Percentiles rank a stretch among this genome's conserved stretches.
Conservation (phyloP, 2,888 invertebrate species). For the Ophion slaviceki region DNA sequence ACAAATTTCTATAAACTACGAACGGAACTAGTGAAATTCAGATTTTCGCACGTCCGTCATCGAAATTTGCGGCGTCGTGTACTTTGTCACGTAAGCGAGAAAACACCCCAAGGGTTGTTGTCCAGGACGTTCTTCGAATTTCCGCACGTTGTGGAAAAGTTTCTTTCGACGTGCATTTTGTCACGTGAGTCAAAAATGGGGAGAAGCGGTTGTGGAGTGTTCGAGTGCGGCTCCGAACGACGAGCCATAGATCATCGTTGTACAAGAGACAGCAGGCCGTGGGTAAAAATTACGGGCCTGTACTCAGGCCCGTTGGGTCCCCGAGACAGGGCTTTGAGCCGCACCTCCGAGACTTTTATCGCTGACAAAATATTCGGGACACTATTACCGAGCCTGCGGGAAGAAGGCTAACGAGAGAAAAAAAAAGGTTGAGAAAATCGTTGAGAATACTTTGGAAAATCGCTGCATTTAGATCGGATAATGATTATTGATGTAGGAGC, state of each 20-base stretch:
- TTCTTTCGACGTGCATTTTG: not conserved
- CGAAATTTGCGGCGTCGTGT: not conserved
- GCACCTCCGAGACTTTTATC: not conserved
- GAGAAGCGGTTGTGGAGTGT: not conserved
- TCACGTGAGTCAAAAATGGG: not conserved
- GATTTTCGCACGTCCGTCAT: too few relatives aligned
- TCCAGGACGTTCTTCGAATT: not conserved
- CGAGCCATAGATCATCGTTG: not conserved
- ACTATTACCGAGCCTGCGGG: not conserved
- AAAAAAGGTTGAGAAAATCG: slow-evolving; percentile 1
- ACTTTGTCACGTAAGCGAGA: not conserved
- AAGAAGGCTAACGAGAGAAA: not conserved
- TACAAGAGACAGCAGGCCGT: not conserved
- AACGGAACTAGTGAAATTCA: too few relatives aligned
- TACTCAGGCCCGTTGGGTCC: not conserved
- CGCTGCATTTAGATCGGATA: not conserved
- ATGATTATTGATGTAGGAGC: not conserved
- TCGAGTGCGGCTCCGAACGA: not conserved
- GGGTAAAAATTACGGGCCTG: not conserved
- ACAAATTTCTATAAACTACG: too few relatives aligned
- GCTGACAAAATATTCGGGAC: not conserved
- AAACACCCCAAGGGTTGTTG: not conserved
- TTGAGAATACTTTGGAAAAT: not conserved
- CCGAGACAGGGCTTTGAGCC: not conserved
- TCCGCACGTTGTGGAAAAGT: not conserved